Conservation (phyloP, 1,140 invertebrate species). For the Apis florea region DNA sequence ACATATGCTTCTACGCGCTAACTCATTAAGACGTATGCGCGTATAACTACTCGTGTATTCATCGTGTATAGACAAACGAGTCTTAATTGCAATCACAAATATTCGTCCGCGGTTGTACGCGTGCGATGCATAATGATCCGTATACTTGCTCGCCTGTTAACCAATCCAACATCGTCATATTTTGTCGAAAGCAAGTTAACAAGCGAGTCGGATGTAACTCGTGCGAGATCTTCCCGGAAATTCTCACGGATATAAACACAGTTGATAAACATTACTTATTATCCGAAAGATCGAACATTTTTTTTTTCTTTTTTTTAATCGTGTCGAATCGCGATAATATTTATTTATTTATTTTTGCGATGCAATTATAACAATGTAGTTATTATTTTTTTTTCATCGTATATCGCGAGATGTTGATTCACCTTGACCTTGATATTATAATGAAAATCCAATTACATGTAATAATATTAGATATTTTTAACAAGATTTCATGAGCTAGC, state of each 20-base stretch:
- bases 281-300: no score
- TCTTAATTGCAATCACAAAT: constrained; percentile 19
- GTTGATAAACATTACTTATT: no score
- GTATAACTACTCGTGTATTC: background rate
- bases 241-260: background rate
- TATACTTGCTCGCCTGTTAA: no score
- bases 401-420: background rate
- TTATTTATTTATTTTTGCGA: no score
- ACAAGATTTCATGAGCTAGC: constrained; percentile 3
- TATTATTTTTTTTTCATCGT: no score
- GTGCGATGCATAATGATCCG: background rate
- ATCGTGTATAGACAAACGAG: background rate
- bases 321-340: no score
- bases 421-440: background rate
- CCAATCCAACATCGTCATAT: background rate
- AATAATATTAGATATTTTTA: constrained; percentile 40
- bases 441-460: constrained; percentile 1
- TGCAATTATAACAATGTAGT: no score
- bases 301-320: no score
- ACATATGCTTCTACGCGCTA: constrained; percentile 15
- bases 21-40: constrained; percentile 21
- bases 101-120: background rate
- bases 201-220: background rate
- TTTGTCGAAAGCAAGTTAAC: constrained; percentile 1
- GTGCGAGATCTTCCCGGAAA: background rate